Evolutionary conservation across 2,888 invertebrate genomes (phyloP), one percentile per base, ranked within the genome.

Genomic region (Magallana nippona): DNA sequence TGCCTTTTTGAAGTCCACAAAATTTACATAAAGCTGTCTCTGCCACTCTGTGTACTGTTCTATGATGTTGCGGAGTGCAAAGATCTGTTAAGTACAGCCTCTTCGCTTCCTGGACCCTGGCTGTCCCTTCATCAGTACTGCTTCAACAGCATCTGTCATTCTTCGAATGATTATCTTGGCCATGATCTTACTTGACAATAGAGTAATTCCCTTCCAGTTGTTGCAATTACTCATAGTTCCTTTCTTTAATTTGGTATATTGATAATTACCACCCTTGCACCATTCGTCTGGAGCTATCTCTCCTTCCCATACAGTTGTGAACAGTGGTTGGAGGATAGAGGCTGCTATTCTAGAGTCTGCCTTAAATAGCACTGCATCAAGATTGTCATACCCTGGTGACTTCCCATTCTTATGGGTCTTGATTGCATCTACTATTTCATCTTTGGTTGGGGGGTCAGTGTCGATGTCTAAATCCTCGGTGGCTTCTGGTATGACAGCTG

Each of bases 11-110:
- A 83, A 88, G 78, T 86, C 85, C 5, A 88, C 77, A 32, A 86
- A 85, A 55, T 85, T 32, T 3, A 32, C 32, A 77, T 86, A 77
- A 13, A 87, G 81, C 57, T 83, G 77, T 55, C 83, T 44, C 32
- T 86, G 82, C 84, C 85, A 87, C 62, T 88, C 87, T 22, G 57
- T 55, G 55, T 81, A 83, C 57, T 87, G 87, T 62, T 87, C 86
- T 27, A 85, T 63, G 22, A 85, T 87, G 63, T 86, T 87, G 15
- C 86, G 22, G 3, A 87, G 80, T 44, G 81, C 79, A 55, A 84
- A 84, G 27, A 87, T 87, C 80, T 88, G 83, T 62, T 87, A 85
- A 78, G 56, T 80, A 78, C 85, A 87, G 56, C 81, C 82, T 81
- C 82, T 83, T 15, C 78, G 82, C 71, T 84, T 83, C 22, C 86